Percentiles rank a stretch among this genome's conserved stretches.
These are phyloP conservation scores for Tachysurus vachellii DNA, from an alignment of 2,113 vertebrate species.

Conservation along the genomic window DNA sequence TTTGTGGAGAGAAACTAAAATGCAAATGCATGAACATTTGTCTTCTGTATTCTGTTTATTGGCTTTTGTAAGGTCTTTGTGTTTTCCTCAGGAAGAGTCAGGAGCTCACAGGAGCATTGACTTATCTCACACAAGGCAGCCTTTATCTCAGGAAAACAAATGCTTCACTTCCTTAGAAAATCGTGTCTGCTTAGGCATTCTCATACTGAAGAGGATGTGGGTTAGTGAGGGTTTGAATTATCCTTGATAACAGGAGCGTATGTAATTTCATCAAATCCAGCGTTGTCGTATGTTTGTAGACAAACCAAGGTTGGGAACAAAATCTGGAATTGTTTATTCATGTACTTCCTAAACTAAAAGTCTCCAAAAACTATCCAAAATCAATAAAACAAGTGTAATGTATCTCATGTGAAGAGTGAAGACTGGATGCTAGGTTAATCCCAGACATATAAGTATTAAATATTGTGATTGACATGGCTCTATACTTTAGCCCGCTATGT, in stretches of 20 bases:
- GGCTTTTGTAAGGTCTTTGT: constrained; percentile 10
- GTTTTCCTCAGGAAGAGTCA: not conserved
- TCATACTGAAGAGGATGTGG: not conserved
- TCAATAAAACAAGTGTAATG: not conserved
- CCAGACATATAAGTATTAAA: not conserved
- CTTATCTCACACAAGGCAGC: constrained; percentile 30
- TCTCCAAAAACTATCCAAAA: too few relatives aligned
- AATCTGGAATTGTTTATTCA: not conserved
- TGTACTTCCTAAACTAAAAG: not conserved
- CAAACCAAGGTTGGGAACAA: not conserved
- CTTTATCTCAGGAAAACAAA: constrained; percentile 29
- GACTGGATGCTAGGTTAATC: not conserved
- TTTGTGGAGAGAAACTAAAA: not conserved
- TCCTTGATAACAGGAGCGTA: not conserved
- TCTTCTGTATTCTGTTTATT: not conserved
- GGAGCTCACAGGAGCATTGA: constrained; percentile 21
- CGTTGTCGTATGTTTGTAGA: not conserved
- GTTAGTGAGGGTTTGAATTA: constrained; percentile 2
- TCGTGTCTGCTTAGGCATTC: not conserved
- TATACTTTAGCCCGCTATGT: not conserved
- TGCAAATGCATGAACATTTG: not conserved
- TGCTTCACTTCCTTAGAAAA: constrained; percentile 1
- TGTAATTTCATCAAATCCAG: not conserved
- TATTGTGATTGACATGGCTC: not conserved
- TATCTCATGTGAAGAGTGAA: not conserved